Conservation (phyloP, 2,888 invertebrate genomes). For the Epinotia brunnichana region DNA sequence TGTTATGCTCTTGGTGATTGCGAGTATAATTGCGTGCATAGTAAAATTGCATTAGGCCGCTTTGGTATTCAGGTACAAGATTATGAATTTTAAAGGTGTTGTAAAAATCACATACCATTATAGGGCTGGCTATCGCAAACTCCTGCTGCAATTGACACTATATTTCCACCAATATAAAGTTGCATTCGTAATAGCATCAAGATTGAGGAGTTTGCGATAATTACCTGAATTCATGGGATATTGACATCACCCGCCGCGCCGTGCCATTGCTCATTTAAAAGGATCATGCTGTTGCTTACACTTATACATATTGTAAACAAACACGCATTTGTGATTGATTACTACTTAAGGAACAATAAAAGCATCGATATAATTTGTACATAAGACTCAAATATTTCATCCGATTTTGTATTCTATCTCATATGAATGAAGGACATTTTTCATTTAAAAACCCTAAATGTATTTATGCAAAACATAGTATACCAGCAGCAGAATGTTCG, state of each 20-base stretch:
- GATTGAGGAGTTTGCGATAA: not conserved
- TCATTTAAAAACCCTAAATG: not conserved
- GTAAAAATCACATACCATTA: not conserved
- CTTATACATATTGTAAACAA: slow-evolving; percentile 3
- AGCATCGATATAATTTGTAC: not conserved
- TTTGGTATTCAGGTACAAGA: slow-evolving; percentile 1
- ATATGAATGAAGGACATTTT: not conserved
- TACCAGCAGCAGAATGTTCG: not conserved
- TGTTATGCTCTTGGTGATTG: too few species aligned
- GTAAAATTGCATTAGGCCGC: not conserved
- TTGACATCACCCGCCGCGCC: slow-evolving; percentile 11
- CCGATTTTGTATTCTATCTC: not conserved
- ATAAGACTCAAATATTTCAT: not conserved
- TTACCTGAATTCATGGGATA: not conserved
- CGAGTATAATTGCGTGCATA: not conserved
- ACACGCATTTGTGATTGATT: slow-evolving; percentile 23
- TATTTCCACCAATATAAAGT: not conserved
- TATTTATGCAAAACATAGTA: not conserved
- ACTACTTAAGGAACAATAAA: too few species aligned
- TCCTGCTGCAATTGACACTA: not conserved
- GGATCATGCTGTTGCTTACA: slow-evolving; percentile 19
- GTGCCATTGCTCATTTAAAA: slow-evolving; percentile 16
- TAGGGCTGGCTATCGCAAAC: slow-evolving; percentile 3
- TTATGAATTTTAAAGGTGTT: too few species aligned
- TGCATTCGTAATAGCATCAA: not conserved